phyloP scores from a whole-genome alignment of 2,797 vertebrate species.

The Fringilla coelebs region DNA sequence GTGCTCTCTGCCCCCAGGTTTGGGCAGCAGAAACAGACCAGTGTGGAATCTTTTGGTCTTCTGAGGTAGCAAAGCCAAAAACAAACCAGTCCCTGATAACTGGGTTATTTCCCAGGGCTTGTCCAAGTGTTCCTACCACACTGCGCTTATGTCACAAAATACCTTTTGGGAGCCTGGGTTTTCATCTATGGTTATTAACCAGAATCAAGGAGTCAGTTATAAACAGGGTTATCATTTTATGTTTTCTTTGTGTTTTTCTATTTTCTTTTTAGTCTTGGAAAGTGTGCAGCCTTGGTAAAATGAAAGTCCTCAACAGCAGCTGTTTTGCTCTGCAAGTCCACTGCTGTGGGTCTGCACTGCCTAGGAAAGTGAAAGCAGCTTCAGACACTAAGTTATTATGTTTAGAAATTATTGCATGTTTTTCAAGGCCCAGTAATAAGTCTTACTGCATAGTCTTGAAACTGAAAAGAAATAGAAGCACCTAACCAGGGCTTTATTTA shows the following conservation, averaged over 20 bases:
- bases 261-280: not conserved
- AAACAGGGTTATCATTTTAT: accelerated
- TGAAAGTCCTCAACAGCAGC: not conserved
- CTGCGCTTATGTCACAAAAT: not conserved
- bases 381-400: not conserved
- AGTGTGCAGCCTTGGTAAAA: not conserved
- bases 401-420: not conserved
- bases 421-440: not conserved
- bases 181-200: not conserved
- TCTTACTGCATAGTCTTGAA: not conserved
- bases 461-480: not conserved
- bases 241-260: not conserved
- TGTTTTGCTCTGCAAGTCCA: not conserved
- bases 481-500: not conserved
- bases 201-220: not conserved
- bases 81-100: not conserved
- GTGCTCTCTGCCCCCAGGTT: not conserved
- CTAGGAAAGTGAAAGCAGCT: not conserved
- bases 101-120: not conserved
- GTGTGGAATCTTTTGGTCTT: not conserved
- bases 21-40: not conserved
- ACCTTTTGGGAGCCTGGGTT: not conserved
- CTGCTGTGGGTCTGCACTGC: not conserved
- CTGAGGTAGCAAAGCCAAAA: not conserved
- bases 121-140: not conserved